These are phyloP conservation scores for Petrophora chlorosata DNA, from an alignment of 2,888 invertebrate species.

Conservation along the genomic window DNA sequence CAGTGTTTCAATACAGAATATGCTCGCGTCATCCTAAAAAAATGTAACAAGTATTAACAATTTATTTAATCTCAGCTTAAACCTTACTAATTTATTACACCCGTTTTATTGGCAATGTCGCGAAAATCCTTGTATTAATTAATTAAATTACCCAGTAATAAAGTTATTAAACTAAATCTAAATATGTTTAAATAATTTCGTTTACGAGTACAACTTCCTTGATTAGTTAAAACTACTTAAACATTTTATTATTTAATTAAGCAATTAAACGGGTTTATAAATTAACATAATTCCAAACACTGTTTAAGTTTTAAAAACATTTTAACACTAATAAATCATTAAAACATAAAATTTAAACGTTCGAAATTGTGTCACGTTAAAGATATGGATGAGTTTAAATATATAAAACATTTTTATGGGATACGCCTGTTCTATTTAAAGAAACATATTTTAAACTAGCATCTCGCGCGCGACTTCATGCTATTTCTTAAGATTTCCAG, in stretches of 20 bases:
- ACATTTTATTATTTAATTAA: conserved; percentile 35
- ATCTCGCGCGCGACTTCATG: too few relatives aligned
- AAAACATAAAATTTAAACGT: conserved; percentile 42
- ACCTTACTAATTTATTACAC: conserved; percentile 25
- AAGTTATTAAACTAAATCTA: conserved; percentile 8
- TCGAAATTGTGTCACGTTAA: conserved; percentile 39
- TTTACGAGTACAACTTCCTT: conserved; percentile 43
- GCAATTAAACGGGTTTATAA: conserved; percentile 33
- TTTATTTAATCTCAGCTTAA: conserved; percentile 15
- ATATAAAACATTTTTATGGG: conserved; percentile 39
- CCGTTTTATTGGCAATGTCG: conserved; percentile 7
- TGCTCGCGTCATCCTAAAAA: too few relatives aligned
- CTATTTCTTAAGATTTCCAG: too few relatives aligned
- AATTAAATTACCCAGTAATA: conserved; percentile 17
- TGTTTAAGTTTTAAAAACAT: conserved; percentile 27
- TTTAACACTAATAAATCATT: conserved; percentile 49
- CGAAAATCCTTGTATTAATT: conserved; percentile 25
- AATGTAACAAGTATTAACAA: too few relatives aligned
- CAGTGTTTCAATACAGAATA: too few relatives aligned
- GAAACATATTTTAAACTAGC: conserved; percentile 38
- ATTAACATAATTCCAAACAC: conserved; percentile 23
- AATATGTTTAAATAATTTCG: conserved; percentile 10
- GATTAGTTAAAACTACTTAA: conserved; percentile 41
- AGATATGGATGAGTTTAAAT: conserved; percentile 27
- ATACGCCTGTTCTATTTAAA: conserved; percentile 47